Base-by-base conservation (phyloP, 2,797 vertebrate species). In the Spinus olivaceus region DNA sequence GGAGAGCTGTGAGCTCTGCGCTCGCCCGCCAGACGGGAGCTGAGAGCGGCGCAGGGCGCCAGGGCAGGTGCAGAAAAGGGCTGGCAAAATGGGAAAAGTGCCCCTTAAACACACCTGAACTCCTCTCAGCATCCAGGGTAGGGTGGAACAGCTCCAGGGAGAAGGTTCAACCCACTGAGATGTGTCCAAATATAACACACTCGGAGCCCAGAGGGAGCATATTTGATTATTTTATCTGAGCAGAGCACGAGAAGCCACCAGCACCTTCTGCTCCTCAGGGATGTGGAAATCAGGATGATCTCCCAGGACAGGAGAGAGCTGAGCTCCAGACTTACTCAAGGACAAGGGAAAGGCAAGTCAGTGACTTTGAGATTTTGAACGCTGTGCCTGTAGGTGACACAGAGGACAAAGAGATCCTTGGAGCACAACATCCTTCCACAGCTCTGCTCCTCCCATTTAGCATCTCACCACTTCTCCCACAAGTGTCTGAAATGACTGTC, bases 131-230 rank as follows among this genome's bases (percentile, higher is more conserved):
- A 27, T 8, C 44, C 56, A 41, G 14, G 1, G 3, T 32, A 25
- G 64, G 25, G 28, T 0, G 14, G 23, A 66, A 30, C 3, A 22
- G 46, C 41, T 61, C 47, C 5, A 50, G 54, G 44, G 30, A 42
- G 33, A 72, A 50, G 35, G 63, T 23, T 83, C 33, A 41, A 3
- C 51, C 51, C 51, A 11, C 10, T 1, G 41, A 73, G 66, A 33
- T 9, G 18, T 14, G 27, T 39, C 51, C 79, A 37, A 37, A 35
- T 3, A 3, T 2, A 42, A 56, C 35, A 12, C 8, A 27, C 2
- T 15, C 0, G 0, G 8, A 33, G n/a, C 30, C 25, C 27, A 16
- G 12, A 25, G 35, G 0, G 1, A 57, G 8, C 3, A 2, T 4
- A 4, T 25, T 13, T 23, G 18, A 27, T 50, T 33, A 30, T 57